Evolutionary conservation across 2,113 vertebrate genomes (phyloP).

Genomic region (Chionodraco myersi): DNA sequence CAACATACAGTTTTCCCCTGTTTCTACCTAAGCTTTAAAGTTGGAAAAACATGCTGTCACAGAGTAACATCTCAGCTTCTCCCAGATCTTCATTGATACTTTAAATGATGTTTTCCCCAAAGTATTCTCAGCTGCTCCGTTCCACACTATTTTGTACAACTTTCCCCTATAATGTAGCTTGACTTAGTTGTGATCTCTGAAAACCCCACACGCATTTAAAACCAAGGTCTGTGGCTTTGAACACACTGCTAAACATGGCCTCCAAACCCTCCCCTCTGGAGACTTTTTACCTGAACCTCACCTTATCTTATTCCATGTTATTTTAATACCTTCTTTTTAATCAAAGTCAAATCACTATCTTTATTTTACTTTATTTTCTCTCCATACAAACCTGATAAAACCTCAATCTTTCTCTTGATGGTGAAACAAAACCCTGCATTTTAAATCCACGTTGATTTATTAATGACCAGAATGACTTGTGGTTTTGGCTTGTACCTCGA

Average conservation of each 20-base stretch:
- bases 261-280: neutral
- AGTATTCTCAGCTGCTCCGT: constrained; percentile 1
- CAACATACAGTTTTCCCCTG: neutral
- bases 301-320: neutral
- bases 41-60: neutral
- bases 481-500: constrained; percentile 63
- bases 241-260: neutral
- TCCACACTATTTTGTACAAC: neutral
- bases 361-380: neutral
- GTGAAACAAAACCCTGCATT: neutral
- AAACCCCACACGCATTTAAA: neutral
- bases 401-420: neutral
- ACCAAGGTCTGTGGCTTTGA: neutral
- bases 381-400: neutral
- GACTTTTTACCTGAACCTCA: neutral
- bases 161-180: neutral
- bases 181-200: neutral
- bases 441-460: constrained; percentile 19
- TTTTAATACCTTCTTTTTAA: neutral
- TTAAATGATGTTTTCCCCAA: neutral
- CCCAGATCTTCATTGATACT: neutral
- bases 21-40: constrained; percentile 21
- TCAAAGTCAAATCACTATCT: neutral
- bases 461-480: constrained; percentile 45
- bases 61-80: neutral